Percentiles rank a stretch among this genome's conserved stretches.
Conservation (phyloP, 92 coral and sea anemone species). For the Porites rus region DNA sequence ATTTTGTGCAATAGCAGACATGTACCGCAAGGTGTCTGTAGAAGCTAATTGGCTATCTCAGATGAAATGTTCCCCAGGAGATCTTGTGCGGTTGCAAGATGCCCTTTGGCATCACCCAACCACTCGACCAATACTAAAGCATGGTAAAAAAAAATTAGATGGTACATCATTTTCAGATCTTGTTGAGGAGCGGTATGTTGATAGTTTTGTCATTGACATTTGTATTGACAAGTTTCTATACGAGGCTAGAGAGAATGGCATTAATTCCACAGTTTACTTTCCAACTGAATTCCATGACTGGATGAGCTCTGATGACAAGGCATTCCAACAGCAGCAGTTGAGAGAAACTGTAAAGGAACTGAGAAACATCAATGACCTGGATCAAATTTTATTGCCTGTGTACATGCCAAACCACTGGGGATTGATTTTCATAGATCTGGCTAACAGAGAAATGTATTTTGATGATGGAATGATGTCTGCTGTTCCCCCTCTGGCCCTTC, state of each 20-base stretch:
- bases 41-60: constrained; percentile 43
- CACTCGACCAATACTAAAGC: constrained; percentile 12
- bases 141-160: constrained; percentile 30
- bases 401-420: constrained; percentile 61
- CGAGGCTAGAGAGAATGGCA: background rate
- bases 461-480: constrained; percentile 40
- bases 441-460: constrained; percentile 33
- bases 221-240: constrained; percentile 18
- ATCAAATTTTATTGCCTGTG: constrained; percentile 46
- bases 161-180: constrained; percentile 50
- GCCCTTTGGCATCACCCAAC: constrained; percentile 44
- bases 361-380: background rate
- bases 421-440: constrained; percentile 30
- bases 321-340: constrained; percentile 12
- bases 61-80: constrained; percentile 13
- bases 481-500: constrained; percentile 32
- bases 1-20: constrained; percentile 7
- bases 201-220: constrained; percentile 40
- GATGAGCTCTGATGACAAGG: constrained; percentile 33
- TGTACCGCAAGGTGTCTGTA: constrained; percentile 12
- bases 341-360: background rate
- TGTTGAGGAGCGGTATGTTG: constrained; percentile 44
- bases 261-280: constrained; percentile 12
- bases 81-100: constrained; percentile 26
- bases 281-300: constrained; percentile 38